A percentile compares a stretch with the other conserved stretches of the same genome.
Evolutionary conservation across 2,113 vertebrate species (phyloP).

Genomic region (Pseudois nayaur): DNA sequence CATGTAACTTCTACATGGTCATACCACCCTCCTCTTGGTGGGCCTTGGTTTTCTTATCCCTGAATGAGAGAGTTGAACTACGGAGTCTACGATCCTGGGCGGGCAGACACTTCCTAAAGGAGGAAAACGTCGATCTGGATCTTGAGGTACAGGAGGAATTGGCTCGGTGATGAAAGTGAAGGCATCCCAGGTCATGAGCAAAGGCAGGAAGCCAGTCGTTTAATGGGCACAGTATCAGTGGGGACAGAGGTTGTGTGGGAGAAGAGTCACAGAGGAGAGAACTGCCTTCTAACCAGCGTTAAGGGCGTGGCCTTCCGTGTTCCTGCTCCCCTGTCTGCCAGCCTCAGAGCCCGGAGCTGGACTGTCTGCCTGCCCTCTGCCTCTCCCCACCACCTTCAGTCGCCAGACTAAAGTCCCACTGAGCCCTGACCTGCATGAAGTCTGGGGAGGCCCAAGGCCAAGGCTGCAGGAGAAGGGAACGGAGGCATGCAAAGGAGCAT

Average conservation of each 20-base stretch:
- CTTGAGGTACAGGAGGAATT: not conserved
- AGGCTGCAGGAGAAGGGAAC: not conserved
- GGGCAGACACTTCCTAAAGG: not conserved
- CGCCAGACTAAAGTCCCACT: not conserved
- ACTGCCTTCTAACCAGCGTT: not conserved
- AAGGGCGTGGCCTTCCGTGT: not conserved
- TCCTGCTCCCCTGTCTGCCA: not conserved
- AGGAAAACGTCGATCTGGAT: not conserved
- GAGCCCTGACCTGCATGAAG: not conserved
- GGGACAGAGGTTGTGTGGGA: not conserved
- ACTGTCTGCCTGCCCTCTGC: not conserved
- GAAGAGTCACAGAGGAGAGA: slow-evolving; percentile 22
- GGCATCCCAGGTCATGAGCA: not conserved
- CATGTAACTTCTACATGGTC: not conserved
- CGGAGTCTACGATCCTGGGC: not conserved
- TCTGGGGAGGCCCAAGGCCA: not conserved
- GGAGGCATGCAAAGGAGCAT: not conserved
- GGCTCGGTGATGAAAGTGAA: not conserved
- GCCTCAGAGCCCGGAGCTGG: not conserved
- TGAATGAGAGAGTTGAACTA: not conserved
- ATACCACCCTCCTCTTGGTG: not conserved
- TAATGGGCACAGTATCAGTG: not conserved
- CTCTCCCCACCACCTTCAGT: not conserved
- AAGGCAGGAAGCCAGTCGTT: not conserved
- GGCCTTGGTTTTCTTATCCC: not conserved